Percentiles rank a stretch among this genome's conserved stretches.
Evolutionary conservation across 2,888 invertebrate genomes (phyloP).

Genomic region (Eupithecia insigniata): DNA sequence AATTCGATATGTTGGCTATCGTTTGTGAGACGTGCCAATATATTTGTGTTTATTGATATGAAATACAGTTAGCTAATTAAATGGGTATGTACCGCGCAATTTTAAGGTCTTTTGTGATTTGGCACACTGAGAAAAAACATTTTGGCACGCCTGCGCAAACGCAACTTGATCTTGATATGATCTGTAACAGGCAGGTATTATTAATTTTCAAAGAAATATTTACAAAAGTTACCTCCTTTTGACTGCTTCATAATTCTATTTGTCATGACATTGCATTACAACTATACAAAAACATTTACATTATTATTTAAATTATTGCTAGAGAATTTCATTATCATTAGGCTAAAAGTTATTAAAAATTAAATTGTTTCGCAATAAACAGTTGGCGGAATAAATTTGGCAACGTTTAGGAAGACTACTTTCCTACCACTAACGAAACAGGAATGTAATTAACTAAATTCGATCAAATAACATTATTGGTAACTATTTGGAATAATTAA

Average conservation of each 20-base stretch:
- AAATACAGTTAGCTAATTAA: neutral
- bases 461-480: slow-evolving; percentile 80
- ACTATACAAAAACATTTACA: slow-evolving; percentile 84
- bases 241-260: slow-evolving; percentile 63
- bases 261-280: slow-evolving; percentile 66
- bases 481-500: slow-evolving; percentile 77
- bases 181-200: slow-evolving; percentile 50
- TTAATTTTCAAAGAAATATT: slow-evolving; percentile 59
- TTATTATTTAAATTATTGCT: slow-evolving; percentile 81
- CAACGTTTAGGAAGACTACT: slow-evolving; percentile 84
- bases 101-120: neutral
- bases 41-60: slow-evolving; percentile 8
- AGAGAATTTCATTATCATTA: slow-evolving; percentile 81
- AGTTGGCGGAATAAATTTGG: slow-evolving; percentile 82
- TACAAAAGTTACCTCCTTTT: slow-evolving; percentile 64
- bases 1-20: slow-evolving; percentile 55
- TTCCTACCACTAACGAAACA: slow-evolving; percentile 83
- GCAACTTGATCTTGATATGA: slow-evolving; percentile 66
- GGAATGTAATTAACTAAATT: slow-evolving; percentile 83
- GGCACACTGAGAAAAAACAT: slow-evolving; percentile 48
- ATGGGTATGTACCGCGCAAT: neutral
- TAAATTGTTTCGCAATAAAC: slow-evolving; percentile 79
- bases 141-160: slow-evolving; percentile 55
- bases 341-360: slow-evolving; percentile 72
- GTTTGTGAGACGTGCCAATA: slow-evolving; percentile 40